phyloP scores from a whole-genome alignment of 2,797 vertebrate genomes.

The Ctenopoma multispine region DNA sequence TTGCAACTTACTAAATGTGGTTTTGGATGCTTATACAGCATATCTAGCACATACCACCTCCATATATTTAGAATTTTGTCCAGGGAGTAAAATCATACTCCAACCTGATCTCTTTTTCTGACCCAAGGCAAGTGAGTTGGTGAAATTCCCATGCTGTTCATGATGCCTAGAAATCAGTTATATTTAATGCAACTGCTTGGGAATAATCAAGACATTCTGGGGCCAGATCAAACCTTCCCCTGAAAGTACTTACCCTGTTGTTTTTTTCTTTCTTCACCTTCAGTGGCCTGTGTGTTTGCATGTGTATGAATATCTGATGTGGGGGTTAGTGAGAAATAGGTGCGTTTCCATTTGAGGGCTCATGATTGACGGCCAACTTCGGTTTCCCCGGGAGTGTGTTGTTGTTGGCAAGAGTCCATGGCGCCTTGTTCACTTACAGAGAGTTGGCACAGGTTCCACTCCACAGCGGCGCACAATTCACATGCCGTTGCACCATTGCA shows the following conservation, averaged over 20 bases:
- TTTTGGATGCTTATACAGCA: neutral
- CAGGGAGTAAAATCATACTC: slow-evolving; percentile 35
- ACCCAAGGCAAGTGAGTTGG: slow-evolving; percentile 40
- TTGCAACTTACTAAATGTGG: neutral
- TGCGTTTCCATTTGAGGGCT: slow-evolving; percentile 69
- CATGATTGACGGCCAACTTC: slow-evolving; percentile 76
- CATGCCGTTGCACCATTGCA: slow-evolving; percentile 73
- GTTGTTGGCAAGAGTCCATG: slow-evolving; percentile 77
- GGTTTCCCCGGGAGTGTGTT: slow-evolving; percentile 70
- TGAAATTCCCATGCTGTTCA: slow-evolving; percentile 43
- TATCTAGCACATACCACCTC: slow-evolving; percentile 4
- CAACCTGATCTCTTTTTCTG: slow-evolving; percentile 36
- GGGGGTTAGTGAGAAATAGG: slow-evolving; percentile 69
- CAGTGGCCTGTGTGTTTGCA: slow-evolving; percentile 20
- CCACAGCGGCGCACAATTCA: slow-evolving; percentile 63
- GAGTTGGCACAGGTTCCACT: slow-evolving; percentile 75
- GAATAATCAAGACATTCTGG: slow-evolving; percentile 51
- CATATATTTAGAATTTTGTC: slow-evolving; percentile 43
- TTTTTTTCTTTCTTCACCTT: neutral
- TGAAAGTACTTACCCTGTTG: slow-evolving; percentile 10
- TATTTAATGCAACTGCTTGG: slow-evolving; percentile 30
- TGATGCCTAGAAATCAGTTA: slow-evolving; percentile 44
- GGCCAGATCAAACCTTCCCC: slow-evolving; percentile 41
- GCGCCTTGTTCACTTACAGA: slow-evolving; percentile 73
- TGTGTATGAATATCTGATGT: slow-evolving; percentile 41